These are phyloP conservation scores for Sisyra terminalis DNA, from an alignment of 2,888 invertebrate genomes.

Conservation along the genomic window DNA sequence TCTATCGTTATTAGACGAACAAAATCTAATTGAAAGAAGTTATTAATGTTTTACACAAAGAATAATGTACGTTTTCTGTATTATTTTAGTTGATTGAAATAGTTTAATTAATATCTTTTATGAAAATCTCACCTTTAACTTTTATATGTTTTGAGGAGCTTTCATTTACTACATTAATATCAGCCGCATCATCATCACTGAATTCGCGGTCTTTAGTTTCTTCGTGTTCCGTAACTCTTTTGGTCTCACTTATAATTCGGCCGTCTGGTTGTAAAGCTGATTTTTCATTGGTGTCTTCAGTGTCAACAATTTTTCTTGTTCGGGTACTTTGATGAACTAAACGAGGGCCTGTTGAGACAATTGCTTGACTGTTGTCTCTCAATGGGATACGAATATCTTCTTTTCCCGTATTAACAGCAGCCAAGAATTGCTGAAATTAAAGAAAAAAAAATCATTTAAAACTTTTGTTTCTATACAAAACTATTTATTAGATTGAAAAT, in stretches of 20 bases:
- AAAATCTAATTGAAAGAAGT: no score
- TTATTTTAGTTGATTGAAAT: no score
- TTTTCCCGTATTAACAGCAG: constrained; percentile 45
- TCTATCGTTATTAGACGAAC: no score
- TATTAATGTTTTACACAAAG: no score
- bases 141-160: constrained; percentile 25
- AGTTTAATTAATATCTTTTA: no score
- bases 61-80: no score
- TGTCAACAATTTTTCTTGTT: constrained; percentile 67
- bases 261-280: constrained; percentile 68
- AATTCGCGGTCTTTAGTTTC: constrained; percentile 66
- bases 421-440: constrained; percentile 52
- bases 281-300: constrained; percentile 65
- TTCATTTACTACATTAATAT: constrained; percentile 30
- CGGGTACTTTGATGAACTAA: constrained; percentile 60
- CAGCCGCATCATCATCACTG: constrained; percentile 35
- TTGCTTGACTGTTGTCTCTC: constrained; percentile 39
- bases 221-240: constrained; percentile 71
- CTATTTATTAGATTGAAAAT: no score
- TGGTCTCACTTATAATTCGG: constrained; percentile 70
- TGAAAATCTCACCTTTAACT: constrained; percentile 19
- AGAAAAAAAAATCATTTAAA: constrained; percentile 8
- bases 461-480: no score
- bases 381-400: constrained; percentile 50
- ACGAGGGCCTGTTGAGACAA: constrained; percentile 49